Conservation (phyloP, 2,113 vertebrate genomes). For the Progne subis region DNA sequence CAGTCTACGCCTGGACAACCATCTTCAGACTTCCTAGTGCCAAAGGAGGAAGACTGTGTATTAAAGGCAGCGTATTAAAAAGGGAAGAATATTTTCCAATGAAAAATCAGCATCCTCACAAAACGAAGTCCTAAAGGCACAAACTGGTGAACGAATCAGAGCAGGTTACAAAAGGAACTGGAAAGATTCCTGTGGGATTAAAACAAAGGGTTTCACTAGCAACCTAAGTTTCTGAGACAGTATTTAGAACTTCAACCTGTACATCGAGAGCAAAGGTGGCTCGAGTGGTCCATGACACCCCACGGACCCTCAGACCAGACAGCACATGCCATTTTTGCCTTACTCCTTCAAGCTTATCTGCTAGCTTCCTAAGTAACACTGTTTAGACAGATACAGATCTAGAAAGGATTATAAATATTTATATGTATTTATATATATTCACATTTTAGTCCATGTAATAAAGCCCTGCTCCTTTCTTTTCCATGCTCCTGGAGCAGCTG, state of each 20-base stretch:
- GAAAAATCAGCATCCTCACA: not conserved
- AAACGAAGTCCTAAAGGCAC: slow-evolving; percentile 63
- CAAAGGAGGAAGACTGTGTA: slow-evolving; percentile 12
- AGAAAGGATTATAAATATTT: slow-evolving; percentile 36
- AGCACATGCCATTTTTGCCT: not conserved
- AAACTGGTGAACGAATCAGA: not conserved
- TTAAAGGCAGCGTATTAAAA: slow-evolving; percentile 39
- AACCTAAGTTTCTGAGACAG: not conserved
- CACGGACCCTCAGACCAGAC: not conserved
- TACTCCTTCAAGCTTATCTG: not conserved
- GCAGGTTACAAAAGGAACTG: not conserved
- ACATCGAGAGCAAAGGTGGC: not conserved
- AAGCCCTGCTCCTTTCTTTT: not conserved
- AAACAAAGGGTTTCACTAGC: not conserved
- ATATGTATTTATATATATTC: slow-evolving; percentile 55
- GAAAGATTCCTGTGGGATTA: not conserved
- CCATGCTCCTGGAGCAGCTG: not conserved
- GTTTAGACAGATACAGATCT: not conserved
- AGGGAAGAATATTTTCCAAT: slow-evolving; percentile 3
- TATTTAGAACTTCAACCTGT: not conserved
- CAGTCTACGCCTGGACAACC: not conserved
- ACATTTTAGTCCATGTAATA: slow-evolving; percentile 17
- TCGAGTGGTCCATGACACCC: not conserved
- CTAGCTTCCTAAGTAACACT: slow-evolving; percentile 22
- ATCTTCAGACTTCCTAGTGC: not conserved